phyloP scores from a whole-genome alignment of 2,888 invertebrate species.

The Holacanthella duospinosa region DNA sequence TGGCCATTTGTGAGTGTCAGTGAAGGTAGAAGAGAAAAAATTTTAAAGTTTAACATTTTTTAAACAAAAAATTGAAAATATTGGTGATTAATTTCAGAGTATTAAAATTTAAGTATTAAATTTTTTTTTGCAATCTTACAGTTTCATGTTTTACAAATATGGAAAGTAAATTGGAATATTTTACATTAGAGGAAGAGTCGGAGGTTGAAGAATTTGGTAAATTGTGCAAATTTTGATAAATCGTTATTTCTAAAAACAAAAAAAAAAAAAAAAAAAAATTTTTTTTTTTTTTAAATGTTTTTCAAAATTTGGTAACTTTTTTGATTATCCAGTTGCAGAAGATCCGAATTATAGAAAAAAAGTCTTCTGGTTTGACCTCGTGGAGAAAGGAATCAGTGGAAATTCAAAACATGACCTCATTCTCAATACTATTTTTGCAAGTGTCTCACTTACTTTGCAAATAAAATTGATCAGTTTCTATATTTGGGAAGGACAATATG shows the following conservation, averaged over 20 bases:
- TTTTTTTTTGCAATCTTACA: not conserved
- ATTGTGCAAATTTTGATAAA: not conserved
- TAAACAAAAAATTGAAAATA: not conserved
- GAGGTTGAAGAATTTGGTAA: constrained; percentile 9
- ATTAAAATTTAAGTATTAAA: too few species aligned
- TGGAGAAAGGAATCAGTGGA: not conserved
- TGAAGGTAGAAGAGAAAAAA: not conserved
- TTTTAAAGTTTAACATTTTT: not conserved
- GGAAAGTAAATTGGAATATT: not conserved
- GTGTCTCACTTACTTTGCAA: not conserved
- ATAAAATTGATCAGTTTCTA: not conserved
- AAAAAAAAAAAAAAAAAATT: not conserved
- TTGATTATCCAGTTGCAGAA: constrained; percentile 4
- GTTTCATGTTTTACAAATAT: not conserved
- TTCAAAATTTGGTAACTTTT: not conserved
- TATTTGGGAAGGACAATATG: not conserved
- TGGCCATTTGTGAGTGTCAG: not conserved
- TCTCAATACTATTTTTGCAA: not conserved
- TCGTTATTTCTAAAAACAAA: not conserved
- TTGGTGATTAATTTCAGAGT: too few species aligned
- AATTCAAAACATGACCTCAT: not conserved
- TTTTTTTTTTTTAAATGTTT: not conserved
- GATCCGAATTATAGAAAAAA: constrained; percentile 7
- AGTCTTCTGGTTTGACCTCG: constrained; percentile 7
- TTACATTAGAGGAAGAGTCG: constrained; percentile 7